Evolutionary conservation across 2,113 vertebrate species (phyloP).

Genomic region (Anthoscopus minutus): DNA sequence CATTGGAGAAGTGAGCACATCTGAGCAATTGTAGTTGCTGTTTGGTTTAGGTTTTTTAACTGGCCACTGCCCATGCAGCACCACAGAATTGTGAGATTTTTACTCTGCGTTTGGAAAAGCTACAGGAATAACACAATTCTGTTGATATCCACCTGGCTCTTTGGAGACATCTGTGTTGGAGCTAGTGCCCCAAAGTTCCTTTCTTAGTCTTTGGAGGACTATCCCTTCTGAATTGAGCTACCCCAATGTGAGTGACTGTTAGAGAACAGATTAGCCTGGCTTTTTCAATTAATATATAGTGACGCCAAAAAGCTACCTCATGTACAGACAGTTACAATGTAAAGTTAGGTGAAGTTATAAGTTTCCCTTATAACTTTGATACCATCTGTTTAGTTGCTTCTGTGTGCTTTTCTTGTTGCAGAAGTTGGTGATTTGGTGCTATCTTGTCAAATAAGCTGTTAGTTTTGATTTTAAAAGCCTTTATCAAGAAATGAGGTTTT

Average conservation of each 20-base stretch:
- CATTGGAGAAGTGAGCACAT: neutral
- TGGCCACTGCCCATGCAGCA: neutral
- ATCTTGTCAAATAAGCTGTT: neutral
- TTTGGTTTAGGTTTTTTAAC: neutral
- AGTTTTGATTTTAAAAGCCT: neutral
- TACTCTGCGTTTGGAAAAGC: neutral
- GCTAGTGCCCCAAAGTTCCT: neutral
- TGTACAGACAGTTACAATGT: neutral
- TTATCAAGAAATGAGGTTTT: neutral
- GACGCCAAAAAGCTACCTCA: neutral
- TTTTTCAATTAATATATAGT: neutral
- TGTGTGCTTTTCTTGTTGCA: neutral
- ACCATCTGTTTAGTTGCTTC: neutral
- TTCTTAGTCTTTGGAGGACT: neutral
- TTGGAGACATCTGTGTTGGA: neutral
- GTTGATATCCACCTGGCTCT: neutral
- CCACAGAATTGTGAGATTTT: neutral
- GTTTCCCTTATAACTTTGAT: neutral
- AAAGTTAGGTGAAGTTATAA: neutral
- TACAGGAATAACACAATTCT: neutral
- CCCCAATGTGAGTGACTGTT: neutral
- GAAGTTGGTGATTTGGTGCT: neutral
- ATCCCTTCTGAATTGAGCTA: neutral
- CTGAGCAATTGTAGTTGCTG: neutral
- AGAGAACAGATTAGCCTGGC: neutral